Evolutionary conservation across 1,140 invertebrate species (phyloP).

Genomic region (Platorchestia sp.): DNA sequence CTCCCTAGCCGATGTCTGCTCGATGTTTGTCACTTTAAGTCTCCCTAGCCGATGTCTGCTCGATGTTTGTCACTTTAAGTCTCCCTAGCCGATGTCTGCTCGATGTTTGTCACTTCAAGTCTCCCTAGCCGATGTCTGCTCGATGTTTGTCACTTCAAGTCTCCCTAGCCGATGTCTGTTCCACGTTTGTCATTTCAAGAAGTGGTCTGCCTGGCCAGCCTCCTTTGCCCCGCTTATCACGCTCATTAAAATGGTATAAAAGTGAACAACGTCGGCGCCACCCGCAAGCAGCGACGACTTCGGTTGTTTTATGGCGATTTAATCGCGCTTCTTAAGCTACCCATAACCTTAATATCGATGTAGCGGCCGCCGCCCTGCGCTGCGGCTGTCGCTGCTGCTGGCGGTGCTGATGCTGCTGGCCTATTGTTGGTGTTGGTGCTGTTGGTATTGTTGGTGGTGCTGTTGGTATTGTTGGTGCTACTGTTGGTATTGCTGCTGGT

Average conservation of each 20-base stretch:
- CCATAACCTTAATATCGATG: slow-evolving; percentile 27
- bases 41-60: background rate
- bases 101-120: too few relatives aligned
- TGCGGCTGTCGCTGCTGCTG: background rate
- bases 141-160: too few relatives aligned
- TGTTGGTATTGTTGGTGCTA: background rate
- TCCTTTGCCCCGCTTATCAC: background rate
- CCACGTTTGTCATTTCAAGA: too few relatives aligned
- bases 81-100: background rate
- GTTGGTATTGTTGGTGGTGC: background rate
- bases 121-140: too few relatives aligned
- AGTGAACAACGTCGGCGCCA: slow-evolving; percentile 8
- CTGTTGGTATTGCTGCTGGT: too few relatives aligned
- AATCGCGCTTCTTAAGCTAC: slow-evolving; percentile 20
- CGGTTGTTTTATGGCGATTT: slow-evolving; percentile 39
- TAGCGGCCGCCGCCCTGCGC: background rate
- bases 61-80: background rate
- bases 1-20: too few relatives aligned
- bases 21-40: too few relatives aligned
- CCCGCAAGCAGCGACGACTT: slow-evolving; percentile 30
- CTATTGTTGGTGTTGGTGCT: background rate
- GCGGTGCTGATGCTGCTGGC: background rate
- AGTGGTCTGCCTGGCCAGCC: background rate
- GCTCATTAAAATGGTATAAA: slow-evolving; percentile 41
- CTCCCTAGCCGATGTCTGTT: too few relatives aligned